Base-by-base conservation (phyloP, 2,113 vertebrate genomes). In the Leucopsar rothschildi region DNA sequence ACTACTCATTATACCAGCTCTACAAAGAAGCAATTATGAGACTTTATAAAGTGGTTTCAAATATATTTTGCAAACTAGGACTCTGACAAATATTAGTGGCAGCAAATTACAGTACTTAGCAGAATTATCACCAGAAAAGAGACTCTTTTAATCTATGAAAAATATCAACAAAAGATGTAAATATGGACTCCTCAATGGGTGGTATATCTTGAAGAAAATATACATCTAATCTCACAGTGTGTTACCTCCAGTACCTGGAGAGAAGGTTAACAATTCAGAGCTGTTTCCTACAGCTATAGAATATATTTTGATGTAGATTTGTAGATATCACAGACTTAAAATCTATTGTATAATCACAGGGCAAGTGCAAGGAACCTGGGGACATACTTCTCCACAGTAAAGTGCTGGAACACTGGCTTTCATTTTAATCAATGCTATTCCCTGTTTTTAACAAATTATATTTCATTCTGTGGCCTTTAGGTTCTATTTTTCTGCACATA, bases 81-180 rank as follows among this genome's bases (percentile, higher is more conserved):
- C 97, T 98, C 98, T 98, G 98, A 98, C 98, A 98, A 98, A 98
- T 98, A 98, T 98, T 98, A 98, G 98, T 98, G 97, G 98, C 97
- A 97, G 98, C 97, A 98, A 98, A 98, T 98, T 98, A 98, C 98
- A 98, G 98, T 98, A 98, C 98, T 98, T 98, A 98, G 97, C 95
- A 98, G 98, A 98, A 98, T 98, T 98, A 98, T 98, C 98, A 98
- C 98, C 97, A 98, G 98, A 98, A 98, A 97, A 98, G 98, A 98
- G 98, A 98, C 97, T 98, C 98, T 98, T 97, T 98, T 98, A 98
- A 98, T 98, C 98, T 98, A 98, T 98, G 97, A 98, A 98, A 98
- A 98, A 98, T 97, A 98, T 98, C 98, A 98, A 98, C 98, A 98
- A 98, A 98, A 98, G 98, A 98, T 98, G 98, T 98, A 98, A 98